A percentile compares a stretch with the other conserved stretches of the same genome.
Evolutionary conservation across 2,888 invertebrate genomes (phyloP).

Genomic region (Hanleya hanleyi): DNA sequence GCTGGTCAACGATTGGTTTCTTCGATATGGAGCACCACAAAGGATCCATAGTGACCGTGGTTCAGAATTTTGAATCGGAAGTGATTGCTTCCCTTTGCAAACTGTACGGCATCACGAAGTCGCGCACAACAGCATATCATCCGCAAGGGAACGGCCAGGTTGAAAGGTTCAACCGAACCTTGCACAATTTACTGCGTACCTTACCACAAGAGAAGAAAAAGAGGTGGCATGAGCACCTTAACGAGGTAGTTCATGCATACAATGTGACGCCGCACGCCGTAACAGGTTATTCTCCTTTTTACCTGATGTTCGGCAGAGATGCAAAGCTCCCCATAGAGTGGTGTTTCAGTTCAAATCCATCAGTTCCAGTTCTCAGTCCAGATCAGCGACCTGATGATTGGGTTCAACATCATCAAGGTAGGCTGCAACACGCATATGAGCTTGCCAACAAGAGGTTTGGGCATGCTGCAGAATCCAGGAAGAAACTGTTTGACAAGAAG

Average conservation of each 20-base stretch:
- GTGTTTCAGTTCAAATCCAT: neutral
- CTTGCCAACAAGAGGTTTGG: neutral
- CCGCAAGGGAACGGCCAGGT: neutral
- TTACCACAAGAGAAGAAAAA: neutral
- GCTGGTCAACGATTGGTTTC: slow-evolving; percentile 12
- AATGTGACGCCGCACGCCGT: neutral
- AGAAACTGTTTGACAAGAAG: neutral
- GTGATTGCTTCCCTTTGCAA: neutral
- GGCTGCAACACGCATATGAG: neutral
- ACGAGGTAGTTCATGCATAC: neutral
- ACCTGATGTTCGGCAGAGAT: slow-evolving; percentile 5
- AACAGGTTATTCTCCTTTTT: slow-evolving; percentile 5
- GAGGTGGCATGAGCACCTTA: neutral
- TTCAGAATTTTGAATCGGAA: neutral
- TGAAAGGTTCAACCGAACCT: neutral
- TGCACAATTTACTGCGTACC: neutral
- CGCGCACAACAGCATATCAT: neutral
- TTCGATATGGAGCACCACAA: neutral
- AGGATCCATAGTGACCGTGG: slow-evolving; percentile 1
- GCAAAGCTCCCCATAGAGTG: neutral
- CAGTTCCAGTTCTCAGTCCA: neutral
- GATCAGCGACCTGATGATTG: neutral
- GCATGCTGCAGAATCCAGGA: neutral
- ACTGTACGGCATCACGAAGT: neutral
- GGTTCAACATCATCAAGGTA: neutral